Evolutionary conservation across 1,140 invertebrate genomes (phyloP), one percentile per base, ranked within the genome.

Genomic region (Neotoxoptera formosana): DNA sequence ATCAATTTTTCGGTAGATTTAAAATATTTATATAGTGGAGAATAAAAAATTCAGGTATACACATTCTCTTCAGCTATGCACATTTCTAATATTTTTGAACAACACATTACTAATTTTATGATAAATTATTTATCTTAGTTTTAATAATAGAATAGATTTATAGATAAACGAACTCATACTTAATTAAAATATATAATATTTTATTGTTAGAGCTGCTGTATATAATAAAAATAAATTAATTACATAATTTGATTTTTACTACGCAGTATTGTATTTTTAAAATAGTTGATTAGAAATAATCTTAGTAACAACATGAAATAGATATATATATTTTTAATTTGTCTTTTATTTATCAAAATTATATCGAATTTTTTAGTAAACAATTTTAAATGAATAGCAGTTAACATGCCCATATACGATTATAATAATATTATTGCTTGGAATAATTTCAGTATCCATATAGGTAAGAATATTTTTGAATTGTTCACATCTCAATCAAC

Each of bases 1-100:
- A 90, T 90, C 53, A 90, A 60, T 67, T 90, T 90, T 56, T 90
- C 60, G 36, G 36, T 67, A 45, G 88, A 56, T 89, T 89, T 89
- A 89, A 56, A 56, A 89, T 89, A 56, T 89, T 89, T 89, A 89
- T 89, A 2, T 56, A 53, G 20, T 21, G 53, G 11, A 56, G 1
- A 53, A 53, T 89, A 25, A 23, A 51, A 56, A 89, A 89, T 47
- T 86, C 84, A 86, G n/a, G 47, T 51, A 7, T 51, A 47, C 41
- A 41, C 9, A 36, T 30, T 86, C 11, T n/a, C 11, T 86, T 86
- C 14, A n/a, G 45, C 45, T 86, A 86, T 45, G 23, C 47, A n/a
- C 25, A 84, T 86, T 86, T 30, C 4, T 47, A n/a, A 47, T 47
- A 86, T 86, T 86, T 47, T 41, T 84, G 3, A 84, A 41, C 8